Percentiles rank a stretch among this genome's conserved stretches.
Evolutionary conservation across 2,888 invertebrate genomes (phyloP).

Genomic region (Vanessa cardui): DNA sequence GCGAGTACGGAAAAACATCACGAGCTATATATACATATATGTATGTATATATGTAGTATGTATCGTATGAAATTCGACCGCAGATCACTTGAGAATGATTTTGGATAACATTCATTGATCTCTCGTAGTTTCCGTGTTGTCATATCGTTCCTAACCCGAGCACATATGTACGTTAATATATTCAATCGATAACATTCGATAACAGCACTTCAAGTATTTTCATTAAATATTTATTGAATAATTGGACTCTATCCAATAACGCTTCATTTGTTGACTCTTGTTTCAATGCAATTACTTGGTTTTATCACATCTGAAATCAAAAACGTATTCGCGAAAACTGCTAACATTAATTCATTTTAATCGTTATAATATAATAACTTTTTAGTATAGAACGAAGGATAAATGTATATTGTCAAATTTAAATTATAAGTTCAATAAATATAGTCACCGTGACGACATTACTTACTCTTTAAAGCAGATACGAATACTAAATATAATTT

Average conservation of each 20-base stretch:
- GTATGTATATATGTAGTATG: no score
- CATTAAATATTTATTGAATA: slow-evolving; percentile 47
- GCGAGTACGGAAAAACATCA: no score
- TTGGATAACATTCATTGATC: no score
- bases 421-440: neutral
- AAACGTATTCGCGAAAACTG: slow-evolving; percentile 1
- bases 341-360: neutral
- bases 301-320: slow-evolving; percentile 23
- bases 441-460: neutral
- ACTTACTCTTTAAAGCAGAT: neutral
- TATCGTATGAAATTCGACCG: no score
- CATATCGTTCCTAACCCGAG: no score
- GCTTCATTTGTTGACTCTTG: slow-evolving; percentile 26
- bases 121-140: no score
- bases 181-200: neutral
- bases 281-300: slow-evolving; percentile 24
- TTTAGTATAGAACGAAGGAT: no score
- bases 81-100: no score
- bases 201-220: slow-evolving; percentile 25
- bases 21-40: no score
- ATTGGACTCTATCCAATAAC: slow-evolving; percentile 60
- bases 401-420: no score
- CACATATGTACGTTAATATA: neutral
- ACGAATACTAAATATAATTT: slow-evolving; percentile 31
- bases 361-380: no score